Conservation (phyloP, 2,888 invertebrate species). For the Ochlodes sylvanus region DNA sequence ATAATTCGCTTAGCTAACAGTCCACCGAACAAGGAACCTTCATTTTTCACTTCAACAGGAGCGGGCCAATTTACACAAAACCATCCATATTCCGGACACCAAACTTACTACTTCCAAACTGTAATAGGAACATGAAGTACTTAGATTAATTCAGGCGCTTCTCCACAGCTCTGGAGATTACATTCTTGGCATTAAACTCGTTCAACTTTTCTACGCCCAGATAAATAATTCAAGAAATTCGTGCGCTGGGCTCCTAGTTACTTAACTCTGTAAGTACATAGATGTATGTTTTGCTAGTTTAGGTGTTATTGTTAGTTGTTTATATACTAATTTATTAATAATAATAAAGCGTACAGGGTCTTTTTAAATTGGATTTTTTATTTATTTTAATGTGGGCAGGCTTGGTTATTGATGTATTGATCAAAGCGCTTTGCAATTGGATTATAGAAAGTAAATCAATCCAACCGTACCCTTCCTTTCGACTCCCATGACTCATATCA, state of each 20-base stretch:
- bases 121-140: conserved; percentile 40
- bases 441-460: too few relatives aligned
- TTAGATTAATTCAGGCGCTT: conserved; percentile 39
- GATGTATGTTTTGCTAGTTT: too few relatives aligned
- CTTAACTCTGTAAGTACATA: neutral
- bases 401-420: too few relatives aligned
- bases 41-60: conserved; percentile 3
- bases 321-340: too few relatives aligned
- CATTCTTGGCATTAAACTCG: conserved; percentile 49
- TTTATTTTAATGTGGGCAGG: too few relatives aligned
- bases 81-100: conserved; percentile 23
- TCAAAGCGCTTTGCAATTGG: too few relatives aligned
- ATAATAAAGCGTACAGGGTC: too few relatives aligned
- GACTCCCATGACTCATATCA: too few relatives aligned
- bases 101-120: conserved; percentile 32
- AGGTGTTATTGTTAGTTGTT: too few relatives aligned
- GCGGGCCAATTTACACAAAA: conserved; percentile 10
- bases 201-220: conserved; percentile 46
- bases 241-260: neutral
- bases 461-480: too few relatives aligned
- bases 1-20: too few relatives aligned
- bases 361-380: too few relatives aligned
- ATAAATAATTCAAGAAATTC: conserved; percentile 57
- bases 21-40: neutral
- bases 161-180: conserved; percentile 40